phyloP scores from a whole-genome alignment of 2,113 vertebrate genomes.

The Ammodytes marinus region DNA sequence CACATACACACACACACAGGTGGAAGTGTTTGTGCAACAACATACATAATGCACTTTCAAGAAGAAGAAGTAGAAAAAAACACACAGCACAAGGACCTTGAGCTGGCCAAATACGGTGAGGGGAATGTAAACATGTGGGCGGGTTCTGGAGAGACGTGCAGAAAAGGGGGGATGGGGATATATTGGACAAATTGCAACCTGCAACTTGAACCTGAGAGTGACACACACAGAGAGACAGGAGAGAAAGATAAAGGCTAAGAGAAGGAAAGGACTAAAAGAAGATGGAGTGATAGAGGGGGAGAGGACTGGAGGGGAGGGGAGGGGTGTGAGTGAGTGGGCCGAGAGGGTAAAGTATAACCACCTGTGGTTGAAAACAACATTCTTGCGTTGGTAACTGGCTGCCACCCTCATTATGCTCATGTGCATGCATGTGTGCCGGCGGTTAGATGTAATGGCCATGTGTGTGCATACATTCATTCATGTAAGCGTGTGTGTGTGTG shows the following conservation, averaged over 20 bases:
- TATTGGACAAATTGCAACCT: constrained; percentile 66
- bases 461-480: background rate
- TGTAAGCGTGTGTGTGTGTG: background rate
- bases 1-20: constrained; percentile 24
- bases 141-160: constrained; percentile 67
- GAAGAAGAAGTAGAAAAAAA: constrained; percentile 32
- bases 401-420: constrained; percentile 54
- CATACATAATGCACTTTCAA: constrained; percentile 53
- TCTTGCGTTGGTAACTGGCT: constrained; percentile 54
- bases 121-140: constrained; percentile 89
- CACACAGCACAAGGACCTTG: constrained; percentile 74
- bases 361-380: constrained; percentile 75
- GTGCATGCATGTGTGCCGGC: constrained; percentile 49
- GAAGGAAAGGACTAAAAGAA: constrained; percentile 3
- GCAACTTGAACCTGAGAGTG: constrained; percentile 79
- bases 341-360: constrained; percentile 66
- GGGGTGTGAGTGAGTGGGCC: background rate
- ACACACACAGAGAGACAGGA: background rate
- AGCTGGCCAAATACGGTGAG: constrained; percentile 81
- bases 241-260: constrained; percentile 28
- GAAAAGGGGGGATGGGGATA: constrained; percentile 54
- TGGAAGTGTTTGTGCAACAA: constrained; percentile 46
- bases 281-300: constrained; percentile 29
- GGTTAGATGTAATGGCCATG: constrained; percentile 42
- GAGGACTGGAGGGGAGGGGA: background rate